Evolutionary conservation across 2,113 vertebrate genomes (phyloP).

Genomic region (Oreochromis tanganicae): DNA sequence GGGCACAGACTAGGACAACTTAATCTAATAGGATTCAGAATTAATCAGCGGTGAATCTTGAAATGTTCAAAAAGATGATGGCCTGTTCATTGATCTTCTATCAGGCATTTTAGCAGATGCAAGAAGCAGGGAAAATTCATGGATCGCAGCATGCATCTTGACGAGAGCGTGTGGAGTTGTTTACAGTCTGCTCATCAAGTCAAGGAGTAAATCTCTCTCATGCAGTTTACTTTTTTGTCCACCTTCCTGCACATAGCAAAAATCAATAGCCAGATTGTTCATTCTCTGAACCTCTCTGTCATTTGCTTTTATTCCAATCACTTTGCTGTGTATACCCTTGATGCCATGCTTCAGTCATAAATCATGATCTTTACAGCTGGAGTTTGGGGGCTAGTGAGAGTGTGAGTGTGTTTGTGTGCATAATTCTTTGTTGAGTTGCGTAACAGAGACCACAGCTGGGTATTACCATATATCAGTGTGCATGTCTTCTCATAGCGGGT

Average conservation of each 20-base stretch:
- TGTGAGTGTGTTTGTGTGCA: background rate
- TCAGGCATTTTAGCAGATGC: background rate
- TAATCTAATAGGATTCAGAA: slow-evolving; percentile 2
- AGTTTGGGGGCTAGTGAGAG: background rate
- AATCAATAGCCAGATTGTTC: slow-evolving; percentile 51
- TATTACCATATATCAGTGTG: slow-evolving; percentile 32
- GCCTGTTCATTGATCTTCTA: slow-evolving; percentile 12
- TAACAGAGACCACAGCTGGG: background rate
- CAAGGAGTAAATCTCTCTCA: slow-evolving; percentile 26
- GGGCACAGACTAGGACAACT: background rate
- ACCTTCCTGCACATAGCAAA: slow-evolving; percentile 25
- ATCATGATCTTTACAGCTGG: slow-evolving; percentile 20
- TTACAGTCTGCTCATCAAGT: slow-evolving; percentile 43
- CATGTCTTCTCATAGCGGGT: slow-evolving; percentile 13
- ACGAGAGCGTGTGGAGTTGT: slow-evolving; percentile 18
- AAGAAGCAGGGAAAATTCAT: slow-evolving; percentile 1
- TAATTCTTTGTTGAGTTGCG: slow-evolving; percentile 10
- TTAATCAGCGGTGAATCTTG: background rate
- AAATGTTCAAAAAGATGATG: slow-evolving; percentile 12
- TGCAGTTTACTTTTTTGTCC: slow-evolving; percentile 21
- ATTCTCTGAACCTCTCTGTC: slow-evolving; percentile 17
- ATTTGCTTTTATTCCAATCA: slow-evolving; percentile 42
- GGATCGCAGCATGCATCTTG: slow-evolving; percentile 11
- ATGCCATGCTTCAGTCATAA: slow-evolving; percentile 33
- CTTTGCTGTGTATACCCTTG: slow-evolving; percentile 9